Conservation (phyloP, 2,888 invertebrate genomes). For the Trichopria drosophilae region DNA sequence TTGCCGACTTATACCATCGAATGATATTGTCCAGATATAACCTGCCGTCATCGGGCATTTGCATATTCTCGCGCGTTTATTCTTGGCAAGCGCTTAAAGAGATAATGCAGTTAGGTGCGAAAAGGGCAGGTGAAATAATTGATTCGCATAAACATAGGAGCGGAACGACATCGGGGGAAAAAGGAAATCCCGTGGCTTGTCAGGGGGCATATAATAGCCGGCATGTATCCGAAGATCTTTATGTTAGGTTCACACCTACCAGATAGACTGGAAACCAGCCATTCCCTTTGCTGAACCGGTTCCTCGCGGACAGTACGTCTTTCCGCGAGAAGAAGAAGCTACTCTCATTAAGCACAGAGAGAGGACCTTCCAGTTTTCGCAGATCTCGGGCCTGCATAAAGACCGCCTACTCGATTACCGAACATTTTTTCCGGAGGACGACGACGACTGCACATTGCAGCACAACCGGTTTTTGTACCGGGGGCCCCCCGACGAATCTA, state of each 20-base stretch:
- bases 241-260: constrained; percentile 44
- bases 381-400: constrained; percentile 25
- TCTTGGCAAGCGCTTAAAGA: too few relatives aligned
- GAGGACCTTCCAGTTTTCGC: constrained; percentile 39
- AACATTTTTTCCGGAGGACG: constrained; percentile 35
- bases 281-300: constrained; percentile 53
- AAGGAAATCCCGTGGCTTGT: too few relatives aligned
- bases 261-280: constrained; percentile 45
- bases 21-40: too few relatives aligned
- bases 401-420: constrained; percentile 39
- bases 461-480: constrained; percentile 45
- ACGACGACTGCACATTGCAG: constrained; percentile 41
- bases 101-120: too few relatives aligned
- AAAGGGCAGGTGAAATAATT: too few relatives aligned
- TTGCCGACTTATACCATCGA: too few relatives aligned
- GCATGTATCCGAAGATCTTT: constrained; percentile 37
- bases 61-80: too few relatives aligned
- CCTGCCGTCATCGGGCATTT: too few relatives aligned
- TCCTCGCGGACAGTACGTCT: constrained; percentile 42
- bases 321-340: constrained; percentile 41
- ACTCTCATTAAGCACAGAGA: constrained; percentile 40
- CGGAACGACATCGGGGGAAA: too few relatives aligned
- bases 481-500: constrained; percentile 37
- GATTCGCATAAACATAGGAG: too few relatives aligned
- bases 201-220: too few relatives aligned